Conservation (phyloP, 2,113 vertebrate genomes). For the Regulus satrapa region DNA sequence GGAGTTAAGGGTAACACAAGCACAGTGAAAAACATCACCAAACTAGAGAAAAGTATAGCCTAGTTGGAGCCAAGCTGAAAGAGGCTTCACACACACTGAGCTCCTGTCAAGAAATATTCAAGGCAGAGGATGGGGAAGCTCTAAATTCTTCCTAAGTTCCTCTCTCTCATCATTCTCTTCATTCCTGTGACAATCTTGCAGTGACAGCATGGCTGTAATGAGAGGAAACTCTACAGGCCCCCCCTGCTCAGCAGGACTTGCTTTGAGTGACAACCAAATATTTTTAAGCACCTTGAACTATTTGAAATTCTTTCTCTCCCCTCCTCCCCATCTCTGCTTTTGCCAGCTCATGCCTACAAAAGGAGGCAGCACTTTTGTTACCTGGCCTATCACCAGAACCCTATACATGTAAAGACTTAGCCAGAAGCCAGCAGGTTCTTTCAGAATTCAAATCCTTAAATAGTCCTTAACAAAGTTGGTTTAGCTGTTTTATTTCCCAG, state of each 20-base stretch:
- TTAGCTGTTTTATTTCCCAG: background rate
- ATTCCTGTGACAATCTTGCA: background rate
- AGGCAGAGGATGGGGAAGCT: background rate
- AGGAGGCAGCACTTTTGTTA: background rate
- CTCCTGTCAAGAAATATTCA: background rate
- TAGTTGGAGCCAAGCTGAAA: background rate
- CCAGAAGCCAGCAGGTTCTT: background rate
- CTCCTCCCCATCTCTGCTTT: background rate
- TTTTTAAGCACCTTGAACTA: background rate
- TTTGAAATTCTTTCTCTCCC: background rate
- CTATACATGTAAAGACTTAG: background rate
- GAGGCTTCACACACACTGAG: background rate
- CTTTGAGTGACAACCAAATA: background rate
- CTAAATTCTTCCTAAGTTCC: background rate
- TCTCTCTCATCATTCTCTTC: background rate
- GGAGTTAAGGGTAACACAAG: background rate
- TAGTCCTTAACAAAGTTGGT: background rate
- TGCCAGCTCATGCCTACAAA: background rate
- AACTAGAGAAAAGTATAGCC: fast-evolving
- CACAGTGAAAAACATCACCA: background rate
- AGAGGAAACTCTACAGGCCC: background rate
- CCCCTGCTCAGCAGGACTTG: background rate
- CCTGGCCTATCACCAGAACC: background rate
- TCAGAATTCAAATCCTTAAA: background rate
- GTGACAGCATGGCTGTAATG: fast-evolving